Evolutionary conservation across 2,113 vertebrate species (phyloP), one percentile per base, ranked within the genome.

Genomic region (Podiceps cristatus): DNA sequence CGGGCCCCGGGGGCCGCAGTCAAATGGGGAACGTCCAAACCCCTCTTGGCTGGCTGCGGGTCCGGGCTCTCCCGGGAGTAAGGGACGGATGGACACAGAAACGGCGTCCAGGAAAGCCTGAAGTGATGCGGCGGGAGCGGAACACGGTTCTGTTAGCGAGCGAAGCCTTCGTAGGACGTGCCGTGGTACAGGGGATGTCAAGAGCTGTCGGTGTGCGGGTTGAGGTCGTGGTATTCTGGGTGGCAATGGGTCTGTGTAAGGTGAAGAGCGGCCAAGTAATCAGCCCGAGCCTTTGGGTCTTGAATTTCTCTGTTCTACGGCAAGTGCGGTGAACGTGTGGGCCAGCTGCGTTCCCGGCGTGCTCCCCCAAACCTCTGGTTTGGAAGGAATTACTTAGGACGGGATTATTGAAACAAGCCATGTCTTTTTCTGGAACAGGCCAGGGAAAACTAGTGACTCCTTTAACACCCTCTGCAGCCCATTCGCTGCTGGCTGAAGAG

Each of bases 311-410:
- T 6, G 1, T 27, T 5, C 27, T 4, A 3, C 17, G 14, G 37
- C 2, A 16, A 29, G 5, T 5, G 53, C 40, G 18, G 47, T 2
- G 33, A 27, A 5, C 1, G 1, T 1, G 44, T 3, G 52, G 50
- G 44, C 24, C 45, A 7, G 45, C 8, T 29, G 4, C 35, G 1
- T 3, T 9, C 7, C 74, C 14, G 22, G 55, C 2, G 63, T 1
- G 12, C 28, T 6, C 44, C 45, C 40, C 37, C 10, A 3, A 24
- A 19, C 7, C 85, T 5, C 25, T 4, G 8, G 13, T 2, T 14
- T 7, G 24, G 17, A 14, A n/a, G 35, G 18, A 76, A 33, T 8
- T 4, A 10, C 35, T 63, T 31, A 13, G 11, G 5, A n/a, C 24
- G 2, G 19, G 50, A 28, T 42, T 35, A 25, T 0, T 13, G 44